Evolutionary conservation across 1,140 invertebrate species (phyloP).

Genomic region (Neotoxoptera formosana): DNA sequence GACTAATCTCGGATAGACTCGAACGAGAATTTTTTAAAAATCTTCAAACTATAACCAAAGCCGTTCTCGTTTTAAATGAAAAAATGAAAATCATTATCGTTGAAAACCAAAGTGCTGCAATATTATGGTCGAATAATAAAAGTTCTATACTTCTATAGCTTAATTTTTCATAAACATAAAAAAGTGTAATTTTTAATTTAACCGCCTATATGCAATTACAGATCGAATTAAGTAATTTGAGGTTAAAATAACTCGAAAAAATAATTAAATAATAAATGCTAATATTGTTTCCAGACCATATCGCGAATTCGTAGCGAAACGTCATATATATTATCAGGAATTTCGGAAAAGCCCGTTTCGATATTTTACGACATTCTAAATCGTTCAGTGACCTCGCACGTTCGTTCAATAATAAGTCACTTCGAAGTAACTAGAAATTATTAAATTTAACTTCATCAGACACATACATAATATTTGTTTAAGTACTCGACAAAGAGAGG

Average conservation of each 20-base stretch:
- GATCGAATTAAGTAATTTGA: neutral
- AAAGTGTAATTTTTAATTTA: neutral
- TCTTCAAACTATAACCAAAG: neutral
- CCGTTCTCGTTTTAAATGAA: neutral
- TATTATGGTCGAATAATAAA: neutral
- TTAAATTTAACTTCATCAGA: constrained; percentile 39
- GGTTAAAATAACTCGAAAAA: neutral
- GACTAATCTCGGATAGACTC: neutral
- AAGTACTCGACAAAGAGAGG: constrained; percentile 49
- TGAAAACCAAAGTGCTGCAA: no score
- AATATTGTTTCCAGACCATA: neutral
- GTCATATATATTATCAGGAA: neutral
- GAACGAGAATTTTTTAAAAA: neutral
- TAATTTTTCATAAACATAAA: neutral
- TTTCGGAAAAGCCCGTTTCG: neutral
- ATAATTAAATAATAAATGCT: neutral
- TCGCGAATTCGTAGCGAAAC: neutral
- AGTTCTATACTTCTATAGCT: neutral
- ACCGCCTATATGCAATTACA: neutral
- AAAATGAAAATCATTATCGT: neutral
- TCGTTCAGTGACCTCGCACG: constrained; percentile 34
- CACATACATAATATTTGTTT: constrained; percentile 36
- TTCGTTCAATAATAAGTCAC: neutral
- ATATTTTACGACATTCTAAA: constrained; percentile 38
- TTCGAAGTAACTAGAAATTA: constrained; percentile 26